Conservation (phyloP, 92 coral and sea anemone genomes). For the Bergia puertoricense region DNA sequence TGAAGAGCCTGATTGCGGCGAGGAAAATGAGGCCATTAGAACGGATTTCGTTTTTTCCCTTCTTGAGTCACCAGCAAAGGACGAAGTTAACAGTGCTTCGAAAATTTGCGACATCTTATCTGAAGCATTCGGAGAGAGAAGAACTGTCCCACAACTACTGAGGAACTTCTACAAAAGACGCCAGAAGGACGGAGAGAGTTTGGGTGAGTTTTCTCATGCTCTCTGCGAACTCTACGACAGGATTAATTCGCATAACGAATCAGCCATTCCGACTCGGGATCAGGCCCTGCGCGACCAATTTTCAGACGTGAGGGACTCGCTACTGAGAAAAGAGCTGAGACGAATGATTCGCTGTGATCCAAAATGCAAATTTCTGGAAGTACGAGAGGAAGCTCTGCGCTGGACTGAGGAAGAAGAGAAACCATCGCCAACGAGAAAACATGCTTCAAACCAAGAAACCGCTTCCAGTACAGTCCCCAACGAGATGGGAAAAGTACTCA, state of each 20-base stretch:
- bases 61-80: too few species aligned
- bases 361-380: conserved; percentile 41
- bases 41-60: neutral
- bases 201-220: conserved; percentile 40
- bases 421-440: conserved; percentile 25
- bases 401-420: conserved; percentile 55
- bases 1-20: conserved; percentile 34
- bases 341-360: conserved; percentile 39
- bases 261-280: conserved; percentile 29
- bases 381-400: conserved; percentile 56
- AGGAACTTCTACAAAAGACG: conserved; percentile 30
- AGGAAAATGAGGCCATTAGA: conserved; percentile 29
- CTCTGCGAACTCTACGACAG: conserved; percentile 32
- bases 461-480: conserved; percentile 27
- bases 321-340: conserved; percentile 40
- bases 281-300: conserved; percentile 59
- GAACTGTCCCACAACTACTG: conserved; percentile 35
- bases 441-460: conserved; percentile 29
- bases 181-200: conserved; percentile 11
- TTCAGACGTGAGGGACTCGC: conserved; percentile 34
- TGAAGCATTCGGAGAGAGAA: neutral
- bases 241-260: neutral
- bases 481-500: conserved; percentile 42
- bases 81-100: too few species aligned
- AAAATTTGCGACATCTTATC: too few species aligned